Evolutionary conservation across 2,113 vertebrate genomes (phyloP).

Genomic region (Oreocharis arfaki): DNA sequence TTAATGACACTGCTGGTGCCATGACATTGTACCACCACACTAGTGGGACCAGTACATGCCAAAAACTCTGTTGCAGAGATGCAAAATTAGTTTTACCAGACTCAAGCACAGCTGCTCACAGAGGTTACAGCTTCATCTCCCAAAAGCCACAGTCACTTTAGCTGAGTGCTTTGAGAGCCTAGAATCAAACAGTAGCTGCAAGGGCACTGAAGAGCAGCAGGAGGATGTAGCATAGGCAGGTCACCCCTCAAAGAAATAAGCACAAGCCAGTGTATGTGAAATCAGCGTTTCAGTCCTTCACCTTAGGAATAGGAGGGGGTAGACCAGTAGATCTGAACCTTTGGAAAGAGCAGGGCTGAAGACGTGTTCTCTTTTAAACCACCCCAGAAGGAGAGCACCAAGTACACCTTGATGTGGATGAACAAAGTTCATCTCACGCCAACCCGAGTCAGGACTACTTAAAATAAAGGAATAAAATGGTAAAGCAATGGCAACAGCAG

Average conservation of each 20-base stretch:
- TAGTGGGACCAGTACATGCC: neutral
- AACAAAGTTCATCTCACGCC: neutral
- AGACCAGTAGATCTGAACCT: neutral
- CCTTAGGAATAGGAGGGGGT: neutral
- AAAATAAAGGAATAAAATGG: neutral
- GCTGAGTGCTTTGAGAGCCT: neutral
- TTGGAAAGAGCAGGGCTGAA: neutral
- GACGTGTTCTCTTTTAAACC: neutral
- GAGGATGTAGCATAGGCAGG: neutral
- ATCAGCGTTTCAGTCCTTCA: neutral
- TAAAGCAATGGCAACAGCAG: neutral
- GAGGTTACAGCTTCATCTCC: neutral
- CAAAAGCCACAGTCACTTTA: neutral
- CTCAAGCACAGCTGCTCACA: neutral
- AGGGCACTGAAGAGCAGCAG: neutral
- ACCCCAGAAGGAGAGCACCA: neutral
- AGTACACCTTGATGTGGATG: neutral
- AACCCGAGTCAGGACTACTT: neutral
- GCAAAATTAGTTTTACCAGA: neutral
- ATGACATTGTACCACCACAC: neutral
- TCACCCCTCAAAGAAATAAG: neutral
- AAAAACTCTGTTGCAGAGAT: neutral
- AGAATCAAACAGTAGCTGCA: neutral
- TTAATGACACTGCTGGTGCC: neutral
- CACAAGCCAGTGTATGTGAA: neutral